phyloP scores from a whole-genome alignment of 1,140 invertebrate species.

The Lepidurus apus region DNA sequence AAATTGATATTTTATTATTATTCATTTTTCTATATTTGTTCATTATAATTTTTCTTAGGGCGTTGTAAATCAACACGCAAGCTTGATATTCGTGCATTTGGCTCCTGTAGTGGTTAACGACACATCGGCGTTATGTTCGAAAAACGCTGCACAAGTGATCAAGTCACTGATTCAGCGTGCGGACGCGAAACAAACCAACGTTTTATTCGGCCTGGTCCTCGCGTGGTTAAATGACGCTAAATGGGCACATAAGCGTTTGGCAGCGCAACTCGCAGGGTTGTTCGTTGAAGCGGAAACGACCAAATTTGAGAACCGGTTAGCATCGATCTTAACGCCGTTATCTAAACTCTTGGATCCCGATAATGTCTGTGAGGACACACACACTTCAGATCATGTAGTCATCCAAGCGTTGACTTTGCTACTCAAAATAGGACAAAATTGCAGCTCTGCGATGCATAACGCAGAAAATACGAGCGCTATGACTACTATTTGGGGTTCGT shows the following conservation, averaged over 20 bases:
- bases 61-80: conserved; percentile 55
- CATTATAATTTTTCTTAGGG: conserved; percentile 36
- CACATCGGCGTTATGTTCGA: conserved; percentile 58
- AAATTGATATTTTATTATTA: conserved; percentile 44
- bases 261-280: conserved; percentile 57
- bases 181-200: conserved; percentile 40
- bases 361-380: conserved; percentile 42
- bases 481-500: conserved; percentile 50
- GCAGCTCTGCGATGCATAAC: conserved; percentile 50
- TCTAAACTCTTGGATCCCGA: conserved; percentile 47
- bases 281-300: conserved; percentile 66
- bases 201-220: conserved; percentile 47
- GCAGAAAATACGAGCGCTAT: conserved; percentile 46
- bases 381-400: conserved; percentile 60
- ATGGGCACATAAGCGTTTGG: conserved; percentile 56
- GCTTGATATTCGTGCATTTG: conserved; percentile 66
- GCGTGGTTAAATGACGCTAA: conserved; percentile 64
- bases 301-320: conserved; percentile 58
- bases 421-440: conserved; percentile 55
- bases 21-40: background rate
- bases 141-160: conserved; percentile 59
- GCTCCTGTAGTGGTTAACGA: conserved; percentile 68
- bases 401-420: conserved; percentile 62
- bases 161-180: conserved; percentile 57
- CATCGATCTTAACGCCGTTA: conserved; percentile 53